phyloP scores from a whole-genome alignment of 2,888 invertebrate species.

The Cremastobaeus sp. region DNA sequence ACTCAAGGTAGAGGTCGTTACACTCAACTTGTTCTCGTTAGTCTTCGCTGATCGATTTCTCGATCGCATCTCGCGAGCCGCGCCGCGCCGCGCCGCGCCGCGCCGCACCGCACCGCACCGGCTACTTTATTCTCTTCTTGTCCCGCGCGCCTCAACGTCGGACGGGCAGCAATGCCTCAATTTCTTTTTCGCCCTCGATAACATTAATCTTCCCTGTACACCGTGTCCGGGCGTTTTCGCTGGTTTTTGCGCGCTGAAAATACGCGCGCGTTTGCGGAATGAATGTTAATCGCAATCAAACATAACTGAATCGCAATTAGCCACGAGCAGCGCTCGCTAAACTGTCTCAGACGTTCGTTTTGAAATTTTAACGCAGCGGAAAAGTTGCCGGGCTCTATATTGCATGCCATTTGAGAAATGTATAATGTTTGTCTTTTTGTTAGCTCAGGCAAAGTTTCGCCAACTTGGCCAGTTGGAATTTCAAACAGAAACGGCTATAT shows the following conservation, averaged over 20 bases:
- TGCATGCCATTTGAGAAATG: constrained; percentile 13
- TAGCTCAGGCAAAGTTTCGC: constrained; percentile 33
- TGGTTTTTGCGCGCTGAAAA: no score
- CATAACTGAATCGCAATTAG: no score
- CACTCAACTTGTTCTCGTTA: constrained; percentile 64
- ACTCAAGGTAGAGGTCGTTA: constrained; percentile 68
- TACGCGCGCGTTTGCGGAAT: no score
- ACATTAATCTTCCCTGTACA: no score
- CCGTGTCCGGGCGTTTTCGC: no score
- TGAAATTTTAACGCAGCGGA: constrained; percentile 13
- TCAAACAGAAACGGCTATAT: constrained; percentile 28
- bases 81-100: no score
- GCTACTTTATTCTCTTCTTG: background rate
- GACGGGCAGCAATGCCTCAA: background rate
- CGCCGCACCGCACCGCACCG: no score
- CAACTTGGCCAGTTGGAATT: constrained; percentile 45
- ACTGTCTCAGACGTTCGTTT: background rate
- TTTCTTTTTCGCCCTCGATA: background rate
- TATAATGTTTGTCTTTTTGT: constrained; percentile 34
- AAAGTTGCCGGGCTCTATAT: constrained; percentile 19
- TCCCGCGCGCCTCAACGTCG: background rate
- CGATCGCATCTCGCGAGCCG: constrained; percentile 46
- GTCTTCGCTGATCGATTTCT: constrained; percentile 60
- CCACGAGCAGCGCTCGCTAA: no score
- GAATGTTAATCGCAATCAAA: no score